Evolutionary conservation across 2,888 invertebrate species (phyloP), one percentile per base, ranked within the genome.

Genomic region (Agonopterix heracliana): DNA sequence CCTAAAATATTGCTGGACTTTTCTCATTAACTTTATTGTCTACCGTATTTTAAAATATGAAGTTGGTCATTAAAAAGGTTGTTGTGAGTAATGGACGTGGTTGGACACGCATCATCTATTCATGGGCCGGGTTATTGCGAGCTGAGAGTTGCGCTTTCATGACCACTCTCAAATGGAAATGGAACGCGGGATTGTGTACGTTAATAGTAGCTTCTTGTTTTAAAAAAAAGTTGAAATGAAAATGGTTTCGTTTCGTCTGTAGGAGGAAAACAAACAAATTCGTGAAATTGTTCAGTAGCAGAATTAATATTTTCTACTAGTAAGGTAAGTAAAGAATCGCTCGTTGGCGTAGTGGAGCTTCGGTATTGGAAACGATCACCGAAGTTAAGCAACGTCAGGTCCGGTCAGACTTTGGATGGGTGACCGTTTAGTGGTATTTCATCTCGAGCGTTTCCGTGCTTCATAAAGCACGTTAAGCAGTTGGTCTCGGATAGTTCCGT

Each of bases 61-160:
- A n/a, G n/a, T 38, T n/a, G 4, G 9, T 38, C 10, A 38, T 38
- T 38, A n/a, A 38, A 45, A 40, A 14, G 40, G 17, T 13, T 9
- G 35, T 36, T 45, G 8, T 38, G 36, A 38, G 45, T 38, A 38
- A 45, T 45, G 45, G 45, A 44, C 9, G 36, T 26, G 17, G 26
- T 11, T 34, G 46, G 41, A 10, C 41, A 17, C 41, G 34, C 51
- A 51, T 51, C 51, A 46, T 45, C 49, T 51, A 51, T 51, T 49
- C 47, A 54, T 49, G 36, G 45, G 44, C 41, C 35, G 34, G 45
- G 41, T 36, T 45, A 26, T 42, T 35, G 50, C 34, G 12, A 13
- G 13, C 11, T 10, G 38, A 34, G 46, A 41, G 13, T 34, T 1
- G 35, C 2, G 46, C 46, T 38, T 38, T 38, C 38, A 38, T 13